Base-by-base conservation (phyloP, 2,113 vertebrate genomes). In the Tauraco erythrolophus region DNA sequence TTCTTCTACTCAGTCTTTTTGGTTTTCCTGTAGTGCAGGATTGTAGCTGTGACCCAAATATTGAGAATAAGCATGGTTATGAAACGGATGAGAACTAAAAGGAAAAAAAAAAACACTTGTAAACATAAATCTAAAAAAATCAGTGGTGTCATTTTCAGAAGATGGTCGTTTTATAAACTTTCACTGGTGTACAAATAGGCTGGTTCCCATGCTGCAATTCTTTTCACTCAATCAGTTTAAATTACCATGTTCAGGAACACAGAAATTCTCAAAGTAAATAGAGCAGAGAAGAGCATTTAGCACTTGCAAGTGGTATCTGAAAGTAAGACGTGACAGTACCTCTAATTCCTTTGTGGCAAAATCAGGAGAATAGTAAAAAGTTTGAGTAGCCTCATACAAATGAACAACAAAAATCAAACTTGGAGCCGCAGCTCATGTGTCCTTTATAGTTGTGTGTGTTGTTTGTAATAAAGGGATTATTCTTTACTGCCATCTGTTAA, bases 81-180 rank as follows among this genome's bases (percentile, higher is more conserved):
- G 86, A 99, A 99, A 54, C 99, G 98, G 79, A 98, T 91, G 83
- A 99, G 98, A 97, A 99, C 99, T 99, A 97, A 35, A 94, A 92
- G 28, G 48, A 57, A 41, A 91, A 84, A 87, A 61, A 70, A 71
- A 19, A 66, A 11, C 13, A 51, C 8, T 25, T 33, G 18, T 96
- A 66, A 96, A 68, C 33, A 35, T 74, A 75, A 88, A 79, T 69
- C 2, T 41, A 37, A 90, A 64, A 83, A 54, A 33, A 41, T n/a
- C 64, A 80, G 8, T 68, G 24, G n/a, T 61, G 22, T 81, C 28
- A 27, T 50, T 84, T 72, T 62, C 53, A 72, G 54, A 72, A 61
- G 57, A 72, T 7, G 45, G 1, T 22, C 77, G 30, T 24, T 83
- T 58, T 77, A 46, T 81, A 78, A 89, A 89, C 56, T 31, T 65